These are phyloP conservation scores for Anguilla japonica DNA, from an alignment of 2,113 vertebrate species.

Conservation along the genomic window DNA sequence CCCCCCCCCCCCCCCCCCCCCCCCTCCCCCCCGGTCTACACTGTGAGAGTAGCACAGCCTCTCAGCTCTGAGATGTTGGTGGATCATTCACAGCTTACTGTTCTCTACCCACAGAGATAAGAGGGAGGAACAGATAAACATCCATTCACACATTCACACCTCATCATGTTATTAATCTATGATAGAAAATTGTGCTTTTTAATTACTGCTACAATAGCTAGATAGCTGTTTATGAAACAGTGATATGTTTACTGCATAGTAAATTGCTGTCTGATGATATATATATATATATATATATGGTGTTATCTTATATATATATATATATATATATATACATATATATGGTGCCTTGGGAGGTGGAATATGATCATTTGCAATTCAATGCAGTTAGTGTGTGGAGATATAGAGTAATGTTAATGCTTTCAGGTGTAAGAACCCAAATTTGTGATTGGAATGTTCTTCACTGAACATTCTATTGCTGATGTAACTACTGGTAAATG, in stretches of 20 bases:
- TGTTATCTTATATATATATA: no score
- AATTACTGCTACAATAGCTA: not conserved
- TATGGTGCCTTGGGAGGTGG: not conserved
- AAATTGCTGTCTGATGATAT: not conserved
- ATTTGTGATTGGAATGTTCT: no score
- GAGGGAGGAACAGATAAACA: not conserved
- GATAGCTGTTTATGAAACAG: not conserved
- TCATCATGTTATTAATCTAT: not conserved
- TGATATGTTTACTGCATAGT: not conserved
- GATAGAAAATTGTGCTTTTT: not conserved
- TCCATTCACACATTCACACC: not conserved
- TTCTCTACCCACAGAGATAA: not conserved
- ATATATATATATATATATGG: no score
- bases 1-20: not conserved
- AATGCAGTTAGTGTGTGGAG: not conserved
- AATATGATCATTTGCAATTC: not conserved
- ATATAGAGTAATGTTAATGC: not conserved
- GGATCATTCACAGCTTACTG: not conserved
- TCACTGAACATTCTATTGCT: no score
- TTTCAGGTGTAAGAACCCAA: not conserved
- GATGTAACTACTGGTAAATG: no score
- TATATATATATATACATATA: no score
- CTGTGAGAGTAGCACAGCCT: not conserved
- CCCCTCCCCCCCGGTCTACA: not conserved
- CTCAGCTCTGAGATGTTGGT: not conserved